Percentiles rank a stretch among this genome's conserved stretches.
Evolutionary conservation across 2,797 vertebrate species (phyloP).

Genomic region (Oreochromis grahami): DNA sequence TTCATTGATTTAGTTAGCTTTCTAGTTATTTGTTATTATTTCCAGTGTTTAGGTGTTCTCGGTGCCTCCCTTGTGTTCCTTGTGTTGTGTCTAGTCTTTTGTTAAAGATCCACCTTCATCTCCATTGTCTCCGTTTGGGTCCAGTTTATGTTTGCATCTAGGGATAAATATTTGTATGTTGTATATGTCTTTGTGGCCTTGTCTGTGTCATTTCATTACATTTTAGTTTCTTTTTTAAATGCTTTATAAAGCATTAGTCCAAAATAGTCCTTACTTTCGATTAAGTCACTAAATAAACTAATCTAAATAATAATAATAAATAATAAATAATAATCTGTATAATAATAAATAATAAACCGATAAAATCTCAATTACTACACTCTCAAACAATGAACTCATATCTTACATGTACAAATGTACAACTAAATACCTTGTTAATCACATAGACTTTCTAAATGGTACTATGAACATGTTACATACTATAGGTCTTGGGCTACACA

Average conservation of each 20-base stretch:
- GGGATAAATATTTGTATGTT: rapidly evolving
- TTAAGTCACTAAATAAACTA: neutral
- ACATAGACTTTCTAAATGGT: neutral
- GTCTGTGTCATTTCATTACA: neutral
- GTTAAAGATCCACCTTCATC: neutral
- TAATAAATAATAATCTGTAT: too few relatives aligned
- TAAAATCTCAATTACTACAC: neutral
- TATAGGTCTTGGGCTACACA: rapidly evolving
- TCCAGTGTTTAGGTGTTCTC: neutral
- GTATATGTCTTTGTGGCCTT: neutral
- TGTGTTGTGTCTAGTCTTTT: neutral
- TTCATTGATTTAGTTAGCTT: rapidly evolving
- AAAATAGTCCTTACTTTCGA: rapidly evolving
- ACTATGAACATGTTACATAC: neutral
- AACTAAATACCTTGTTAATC: neutral
- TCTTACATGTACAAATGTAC: rapidly evolving
- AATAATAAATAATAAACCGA: rapidly evolving
- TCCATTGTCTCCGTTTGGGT: neutral
- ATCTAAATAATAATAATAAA: too few relatives aligned
- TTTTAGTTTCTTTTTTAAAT: neutral
- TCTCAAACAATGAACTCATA: neutral
- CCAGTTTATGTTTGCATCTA: neutral
- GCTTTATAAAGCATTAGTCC: rapidly evolving
- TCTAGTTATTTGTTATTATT: neutral
- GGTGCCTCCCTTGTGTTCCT: neutral